Percentiles rank a stretch among this genome's conserved stretches.
Evolutionary conservation across 1,140 invertebrate genomes (phyloP).

Genomic region (Lordiphosa mommai): DNA sequence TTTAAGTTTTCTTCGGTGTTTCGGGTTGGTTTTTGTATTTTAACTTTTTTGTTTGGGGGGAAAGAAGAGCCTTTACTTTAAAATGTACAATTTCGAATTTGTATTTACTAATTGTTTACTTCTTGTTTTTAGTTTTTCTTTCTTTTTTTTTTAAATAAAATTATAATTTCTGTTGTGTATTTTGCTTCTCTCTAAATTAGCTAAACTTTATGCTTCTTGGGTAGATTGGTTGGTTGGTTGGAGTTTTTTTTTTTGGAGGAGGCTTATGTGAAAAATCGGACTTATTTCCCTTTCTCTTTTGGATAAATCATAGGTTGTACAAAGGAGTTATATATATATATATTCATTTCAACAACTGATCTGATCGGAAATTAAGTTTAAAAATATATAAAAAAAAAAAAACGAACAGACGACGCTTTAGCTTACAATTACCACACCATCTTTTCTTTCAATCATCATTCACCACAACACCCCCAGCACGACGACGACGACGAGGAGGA

Average conservation of each 20-base stretch:
- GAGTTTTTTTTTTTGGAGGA: conserved; percentile 21
- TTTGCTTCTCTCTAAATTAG: conserved; percentile 56
- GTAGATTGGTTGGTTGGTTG: conserved; percentile 17
- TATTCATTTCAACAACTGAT: conserved; percentile 78
- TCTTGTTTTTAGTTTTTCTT: conserved; percentile 44
- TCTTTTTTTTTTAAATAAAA: conserved; percentile 56
- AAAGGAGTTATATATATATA: conserved; percentile 69
- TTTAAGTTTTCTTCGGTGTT: too few species aligned
- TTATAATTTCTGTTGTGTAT: conserved; percentile 53
- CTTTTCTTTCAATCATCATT: conserved; percentile 70
- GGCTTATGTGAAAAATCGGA: conserved; percentile 66
- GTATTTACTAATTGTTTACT: conserved; percentile 68
- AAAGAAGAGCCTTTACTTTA: conserved; percentile 43
- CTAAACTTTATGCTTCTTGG: conserved; percentile 69
- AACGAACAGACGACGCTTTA: conserved; percentile 79
- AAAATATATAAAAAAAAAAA: conserved; percentile 47
- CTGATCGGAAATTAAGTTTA: conserved; percentile 51
- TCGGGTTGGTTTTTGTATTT: too few species aligned
- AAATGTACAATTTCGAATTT: conserved; percentile 75
- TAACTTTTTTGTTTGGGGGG: not conserved
- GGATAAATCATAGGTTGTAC: conserved; percentile 60
- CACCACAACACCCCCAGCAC: conserved; percentile 27
- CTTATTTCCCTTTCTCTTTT: conserved; percentile 40
- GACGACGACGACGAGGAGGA: conserved; percentile 35
- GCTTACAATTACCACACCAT: conserved; percentile 77